phyloP scores from a whole-genome alignment of 2,888 invertebrate species.

The Aporophyla lueneburgensis region DNA sequence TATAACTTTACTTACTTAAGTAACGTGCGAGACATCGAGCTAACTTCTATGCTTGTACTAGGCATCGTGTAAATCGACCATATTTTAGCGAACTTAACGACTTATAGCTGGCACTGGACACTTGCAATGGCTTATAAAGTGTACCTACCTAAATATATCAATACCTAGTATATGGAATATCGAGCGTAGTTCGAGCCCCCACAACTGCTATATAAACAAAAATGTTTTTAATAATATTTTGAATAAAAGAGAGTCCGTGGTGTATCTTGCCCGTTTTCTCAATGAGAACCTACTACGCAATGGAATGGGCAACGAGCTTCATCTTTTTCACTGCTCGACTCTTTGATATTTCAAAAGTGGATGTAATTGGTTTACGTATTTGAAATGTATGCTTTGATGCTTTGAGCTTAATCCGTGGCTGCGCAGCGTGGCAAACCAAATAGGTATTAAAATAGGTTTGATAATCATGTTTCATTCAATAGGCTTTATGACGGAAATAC shows the following conservation, averaged over 20 bases:
- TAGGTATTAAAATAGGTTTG: neutral
- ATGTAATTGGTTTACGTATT: no score
- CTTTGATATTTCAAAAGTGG: no score
- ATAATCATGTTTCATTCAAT: no score
- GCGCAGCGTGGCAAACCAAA: no score
- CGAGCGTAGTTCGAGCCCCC: neutral
- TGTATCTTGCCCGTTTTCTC: neutral
- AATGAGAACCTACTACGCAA: neutral
- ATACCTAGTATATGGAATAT: neutral
- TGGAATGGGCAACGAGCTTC: no score
- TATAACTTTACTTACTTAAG: neutral
- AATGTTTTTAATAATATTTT: neutral
- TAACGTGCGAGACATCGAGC: neutral
- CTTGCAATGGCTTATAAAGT: conserved; percentile 5
- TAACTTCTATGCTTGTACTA: conserved; percentile 1
- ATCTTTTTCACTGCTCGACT: no score
- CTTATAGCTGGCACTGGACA: neutral
- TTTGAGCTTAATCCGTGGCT: no score
- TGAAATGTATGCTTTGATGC: no score
- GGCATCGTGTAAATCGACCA: neutral
- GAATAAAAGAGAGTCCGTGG: neutral
- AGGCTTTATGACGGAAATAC: neutral
- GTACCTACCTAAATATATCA: neutral
- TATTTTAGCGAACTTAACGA: conserved; percentile 17
- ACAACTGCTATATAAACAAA: neutral